Evolutionary conservation across 2,888 invertebrate species (phyloP).

Genomic region (Bimastos eiseni): DNA sequence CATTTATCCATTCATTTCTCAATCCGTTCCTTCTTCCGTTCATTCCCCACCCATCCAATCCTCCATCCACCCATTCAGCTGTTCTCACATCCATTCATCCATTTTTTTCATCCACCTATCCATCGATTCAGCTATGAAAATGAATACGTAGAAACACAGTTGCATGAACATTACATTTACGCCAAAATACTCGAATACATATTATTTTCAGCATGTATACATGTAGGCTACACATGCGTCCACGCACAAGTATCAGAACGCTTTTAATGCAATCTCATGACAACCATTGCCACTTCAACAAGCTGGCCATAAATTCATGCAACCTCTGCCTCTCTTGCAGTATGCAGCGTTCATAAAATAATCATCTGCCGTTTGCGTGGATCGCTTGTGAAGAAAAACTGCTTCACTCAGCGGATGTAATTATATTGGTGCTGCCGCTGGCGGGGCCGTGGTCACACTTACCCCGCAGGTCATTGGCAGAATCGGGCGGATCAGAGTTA

Average conservation of each 20-base stretch:
- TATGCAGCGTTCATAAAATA: slow-evolving; percentile 10
- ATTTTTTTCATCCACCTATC: too few species aligned
- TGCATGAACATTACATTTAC: neutral
- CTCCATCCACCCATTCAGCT: too few species aligned
- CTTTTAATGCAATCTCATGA: too few species aligned
- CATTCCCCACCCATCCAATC: too few species aligned
- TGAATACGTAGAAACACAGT: neutral
- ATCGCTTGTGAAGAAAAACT: neutral
- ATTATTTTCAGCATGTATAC: too few species aligned
- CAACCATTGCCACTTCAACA: neutral
- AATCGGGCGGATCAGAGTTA: neutral
- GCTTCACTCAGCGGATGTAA: neutral
- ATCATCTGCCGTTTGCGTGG: neutral
- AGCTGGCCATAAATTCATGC: neutral
- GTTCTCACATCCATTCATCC: too few species aligned
- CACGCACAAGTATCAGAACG: neutral
- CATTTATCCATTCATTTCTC: too few species aligned
- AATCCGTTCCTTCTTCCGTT: too few species aligned
- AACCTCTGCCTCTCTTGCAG: neutral
- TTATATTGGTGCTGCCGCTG: neutral
- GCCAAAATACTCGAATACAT: too few species aligned
- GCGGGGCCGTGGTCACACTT: neutral
- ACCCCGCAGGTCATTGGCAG: neutral
- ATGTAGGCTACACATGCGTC: neutral
- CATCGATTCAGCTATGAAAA: too few species aligned